Evolutionary conservation across 2,113 vertebrate species (phyloP).

Genomic region (Halcyon malimbica): DNA sequence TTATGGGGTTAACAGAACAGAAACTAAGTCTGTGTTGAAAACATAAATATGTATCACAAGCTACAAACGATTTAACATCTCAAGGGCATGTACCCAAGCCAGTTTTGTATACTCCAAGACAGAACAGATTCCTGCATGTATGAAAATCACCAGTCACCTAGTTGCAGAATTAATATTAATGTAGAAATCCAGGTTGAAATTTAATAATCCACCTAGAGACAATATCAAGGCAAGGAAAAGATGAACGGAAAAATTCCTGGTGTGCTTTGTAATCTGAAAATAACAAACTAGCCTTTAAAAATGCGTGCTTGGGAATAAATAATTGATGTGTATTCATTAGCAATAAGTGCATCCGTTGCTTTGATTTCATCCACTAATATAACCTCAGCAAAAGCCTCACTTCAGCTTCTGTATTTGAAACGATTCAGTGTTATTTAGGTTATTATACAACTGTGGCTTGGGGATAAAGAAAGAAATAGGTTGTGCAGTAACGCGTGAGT

Average conservation of each 20-base stretch:
- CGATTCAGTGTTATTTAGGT: background rate
- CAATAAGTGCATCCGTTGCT: background rate
- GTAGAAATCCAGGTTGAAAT: background rate
- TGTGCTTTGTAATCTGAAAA: background rate
- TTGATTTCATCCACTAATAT: background rate
- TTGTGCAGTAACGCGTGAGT: background rate
- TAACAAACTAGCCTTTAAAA: background rate
- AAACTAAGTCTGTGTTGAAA: background rate
- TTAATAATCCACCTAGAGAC: background rate
- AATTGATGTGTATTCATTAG: background rate
- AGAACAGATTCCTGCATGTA: background rate
- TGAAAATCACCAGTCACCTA: background rate
- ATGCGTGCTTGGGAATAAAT: background rate
- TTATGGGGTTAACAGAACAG: background rate
- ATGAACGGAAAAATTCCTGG: background rate
- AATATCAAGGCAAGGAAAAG: background rate
- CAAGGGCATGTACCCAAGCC: background rate
- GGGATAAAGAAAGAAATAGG: background rate
- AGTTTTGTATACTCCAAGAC: background rate
- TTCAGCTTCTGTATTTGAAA: background rate
- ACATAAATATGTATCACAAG: background rate
- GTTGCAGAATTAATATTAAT: background rate
- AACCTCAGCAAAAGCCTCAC: background rate
- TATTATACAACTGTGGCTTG: background rate
- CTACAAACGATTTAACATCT: background rate